Conservation (phyloP, 2,113 vertebrate species). For the Orycteropus afer region DNA sequence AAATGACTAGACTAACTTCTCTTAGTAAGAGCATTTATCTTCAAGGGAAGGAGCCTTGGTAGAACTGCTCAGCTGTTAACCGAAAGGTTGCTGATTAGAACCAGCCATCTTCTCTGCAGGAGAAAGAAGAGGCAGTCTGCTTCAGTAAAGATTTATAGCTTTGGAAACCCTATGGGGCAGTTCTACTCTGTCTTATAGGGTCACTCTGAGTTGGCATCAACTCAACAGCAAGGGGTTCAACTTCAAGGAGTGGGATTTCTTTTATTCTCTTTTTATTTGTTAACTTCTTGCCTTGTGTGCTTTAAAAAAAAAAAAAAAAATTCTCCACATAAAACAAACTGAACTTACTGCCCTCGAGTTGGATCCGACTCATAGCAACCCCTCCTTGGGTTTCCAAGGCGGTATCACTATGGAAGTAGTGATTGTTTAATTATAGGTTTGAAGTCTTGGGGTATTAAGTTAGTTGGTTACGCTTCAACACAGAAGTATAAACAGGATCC, state of each 20-base stretch:
- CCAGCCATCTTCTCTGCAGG: background rate
- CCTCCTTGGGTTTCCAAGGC: too few species aligned
- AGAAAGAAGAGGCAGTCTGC: background rate
- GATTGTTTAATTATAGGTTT: constrained; percentile 10
- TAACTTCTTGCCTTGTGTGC: constrained; percentile 21
- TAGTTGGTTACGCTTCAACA: background rate
- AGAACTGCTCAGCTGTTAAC: background rate
- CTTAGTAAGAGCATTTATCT: constrained; percentile 14
- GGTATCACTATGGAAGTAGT: too few species aligned
- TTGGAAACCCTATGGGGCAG: background rate
- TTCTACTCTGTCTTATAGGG: background rate
- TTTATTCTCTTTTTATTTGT: background rate
- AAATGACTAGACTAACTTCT: background rate
- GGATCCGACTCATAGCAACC: too few species aligned
- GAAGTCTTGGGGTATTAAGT: constrained; percentile 20
- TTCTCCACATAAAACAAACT: background rate
- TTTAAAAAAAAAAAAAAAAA: constrained; percentile 12
- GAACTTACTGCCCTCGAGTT: too few species aligned
- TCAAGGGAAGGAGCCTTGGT: background rate
- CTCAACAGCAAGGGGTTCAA: background rate
- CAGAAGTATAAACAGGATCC: background rate
- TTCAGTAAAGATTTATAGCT: background rate
- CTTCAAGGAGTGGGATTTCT: background rate
- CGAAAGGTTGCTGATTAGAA: background rate
- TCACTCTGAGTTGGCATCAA: background rate